Percentiles rank a stretch among this genome's conserved stretches.
phyloP scores from a whole-genome alignment of 2,888 invertebrate species.

The Lasioglossum morio region DNA sequence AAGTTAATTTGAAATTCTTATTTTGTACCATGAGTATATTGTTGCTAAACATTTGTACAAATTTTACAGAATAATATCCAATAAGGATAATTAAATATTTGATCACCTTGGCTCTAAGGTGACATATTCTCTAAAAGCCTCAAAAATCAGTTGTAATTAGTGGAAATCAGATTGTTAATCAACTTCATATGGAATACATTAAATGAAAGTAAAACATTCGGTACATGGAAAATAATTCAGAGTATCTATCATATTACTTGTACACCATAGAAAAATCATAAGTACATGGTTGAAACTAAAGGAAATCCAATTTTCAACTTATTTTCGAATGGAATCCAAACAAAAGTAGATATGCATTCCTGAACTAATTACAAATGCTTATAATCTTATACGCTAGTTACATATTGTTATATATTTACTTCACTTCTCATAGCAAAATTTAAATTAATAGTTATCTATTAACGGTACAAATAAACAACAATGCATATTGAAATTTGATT shows the following conservation, averaged over 20 bases:
- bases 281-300: slow-evolving; percentile 55
- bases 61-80: slow-evolving; percentile 58
- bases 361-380: slow-evolving; percentile 35
- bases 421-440: slow-evolving; percentile 51
- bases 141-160: slow-evolving; percentile 20
- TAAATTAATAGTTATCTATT: slow-evolving; percentile 33
- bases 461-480: slow-evolving; percentile 25
- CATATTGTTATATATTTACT: slow-evolving; percentile 61
- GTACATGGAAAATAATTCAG: slow-evolving; percentile 22
- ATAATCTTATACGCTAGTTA: slow-evolving; percentile 43
- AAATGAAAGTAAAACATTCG: slow-evolving; percentile 39
- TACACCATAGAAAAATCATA: slow-evolving; percentile 45
- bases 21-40: slow-evolving; percentile 57
- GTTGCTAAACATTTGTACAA: slow-evolving; percentile 60
- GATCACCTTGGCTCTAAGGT: slow-evolving; percentile 42
- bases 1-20: slow-evolving; percentile 36
- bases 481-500: slow-evolving; percentile 43
- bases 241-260: slow-evolving; percentile 35
- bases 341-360: slow-evolving; percentile 23
- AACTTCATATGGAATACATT: slow-evolving; percentile 10
- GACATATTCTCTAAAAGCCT: slow-evolving; percentile 25
- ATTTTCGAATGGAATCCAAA: slow-evolving; percentile 17
- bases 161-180: slow-evolving; percentile 2
- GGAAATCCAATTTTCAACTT: slow-evolving; percentile 21
- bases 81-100: slow-evolving; percentile 38